Evolutionary conservation across 2,888 invertebrate species (phyloP).

Genomic region (Nomada ferruginata): DNA sequence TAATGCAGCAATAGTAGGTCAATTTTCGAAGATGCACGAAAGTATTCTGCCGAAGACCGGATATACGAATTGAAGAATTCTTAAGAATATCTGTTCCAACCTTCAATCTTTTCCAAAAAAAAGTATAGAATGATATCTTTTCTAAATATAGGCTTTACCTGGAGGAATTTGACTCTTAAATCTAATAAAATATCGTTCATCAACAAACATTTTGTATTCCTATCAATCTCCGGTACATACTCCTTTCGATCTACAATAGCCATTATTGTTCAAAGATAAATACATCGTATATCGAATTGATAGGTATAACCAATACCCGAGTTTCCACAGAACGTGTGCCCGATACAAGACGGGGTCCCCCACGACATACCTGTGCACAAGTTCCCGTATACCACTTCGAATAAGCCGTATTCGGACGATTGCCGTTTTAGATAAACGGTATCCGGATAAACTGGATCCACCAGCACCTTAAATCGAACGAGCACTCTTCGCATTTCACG

Average conservation of each 20-base stretch:
- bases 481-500: constrained; percentile 35
- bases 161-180: too few relatives aligned
- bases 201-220: too few relatives aligned
- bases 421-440: constrained; percentile 62
- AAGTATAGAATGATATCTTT: too few relatives aligned
- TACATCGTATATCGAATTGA: constrained; percentile 25
- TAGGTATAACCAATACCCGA: constrained; percentile 45
- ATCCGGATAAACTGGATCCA: constrained; percentile 65
- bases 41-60: background rate
- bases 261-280: background rate
- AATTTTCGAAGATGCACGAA: background rate
- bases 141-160: too few relatives aligned
- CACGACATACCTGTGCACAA: constrained; percentile 47
- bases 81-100: background rate
- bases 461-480: constrained; percentile 47
- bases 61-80: background rate
- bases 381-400: constrained; percentile 56
- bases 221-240: too few relatives aligned
- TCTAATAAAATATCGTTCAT: too few relatives aligned
- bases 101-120: too few relatives aligned
- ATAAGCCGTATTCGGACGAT: constrained; percentile 61
- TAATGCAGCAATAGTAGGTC: background rate
- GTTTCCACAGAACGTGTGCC: constrained; percentile 49
- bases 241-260: too few relatives aligned
- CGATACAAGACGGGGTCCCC: constrained; percentile 61